Base-by-base conservation (phyloP, 2,113 vertebrate species). In the Eulemur rufifrons region DNA sequence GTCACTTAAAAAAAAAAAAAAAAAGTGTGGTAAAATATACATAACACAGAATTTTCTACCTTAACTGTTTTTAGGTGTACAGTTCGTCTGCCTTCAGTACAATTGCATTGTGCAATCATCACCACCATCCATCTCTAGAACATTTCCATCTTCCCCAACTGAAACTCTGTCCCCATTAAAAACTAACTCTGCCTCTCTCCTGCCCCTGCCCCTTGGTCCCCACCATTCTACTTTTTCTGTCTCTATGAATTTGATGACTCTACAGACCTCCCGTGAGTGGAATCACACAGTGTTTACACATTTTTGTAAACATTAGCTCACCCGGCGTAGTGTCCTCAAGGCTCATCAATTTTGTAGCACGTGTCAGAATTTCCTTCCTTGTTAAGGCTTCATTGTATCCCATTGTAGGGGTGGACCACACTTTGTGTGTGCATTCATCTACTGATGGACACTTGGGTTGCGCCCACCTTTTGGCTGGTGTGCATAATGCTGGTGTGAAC, bases 1-100 rank as follows among this genome's bases (percentile, higher is more conserved):
- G 8, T 29, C 6, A 1, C 6, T 50, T n/a, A 18, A 8, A 2
- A 15, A 23, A 50, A 74, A 15, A 32, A 50, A 73, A 74, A 0
- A 29, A n/a, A 29, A n/a, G 4, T 18, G 34, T 20, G 15, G 68
- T 34, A 50, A 56, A 37, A 64, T 7, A 8, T 1, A 12, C 1
- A 8, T 18, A 1, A 50, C 3, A 47, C 34, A 34, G 5, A 6
- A 1, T 34, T 10, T 32, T 29, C 5, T 6, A n/a, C 17, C 23
- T 52, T 39, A 9, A 63, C 10, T 23, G 5, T 42, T 2, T 4
- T 8, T 1, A 42, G 17, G 56, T 23, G 17, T 4, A 13, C 12
- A 13, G 12, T 0, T 45, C 25, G 1, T 23, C 5, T 0, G 1
- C 54, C 0, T 69, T 15, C 25, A 52, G 13, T 12, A 7, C 13